Conservation (phyloP, 2,113 vertebrate species). For the Empidonax alnorum region DNA sequence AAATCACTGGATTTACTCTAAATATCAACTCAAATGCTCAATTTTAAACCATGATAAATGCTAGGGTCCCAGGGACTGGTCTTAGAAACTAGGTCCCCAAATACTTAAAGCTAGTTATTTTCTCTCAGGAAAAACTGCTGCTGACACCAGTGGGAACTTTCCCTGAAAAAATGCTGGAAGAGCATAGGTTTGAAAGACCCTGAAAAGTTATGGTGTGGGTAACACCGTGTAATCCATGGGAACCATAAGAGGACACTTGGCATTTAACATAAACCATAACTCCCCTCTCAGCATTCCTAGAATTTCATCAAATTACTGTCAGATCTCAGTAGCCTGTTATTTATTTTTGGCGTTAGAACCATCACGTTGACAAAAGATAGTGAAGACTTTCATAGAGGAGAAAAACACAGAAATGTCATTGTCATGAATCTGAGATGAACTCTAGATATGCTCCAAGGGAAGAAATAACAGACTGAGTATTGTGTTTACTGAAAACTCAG, state of each 20-base stretch:
- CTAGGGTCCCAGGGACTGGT: neutral
- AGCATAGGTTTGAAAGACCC: neutral
- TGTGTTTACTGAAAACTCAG: neutral
- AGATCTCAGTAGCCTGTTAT: neutral
- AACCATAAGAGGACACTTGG: neutral
- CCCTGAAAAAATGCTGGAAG: neutral
- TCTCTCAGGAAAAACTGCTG: neutral
- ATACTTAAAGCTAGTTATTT: neutral
- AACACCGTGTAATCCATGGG: neutral
- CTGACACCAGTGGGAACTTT: neutral
- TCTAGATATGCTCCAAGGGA: neutral
- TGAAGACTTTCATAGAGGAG: neutral
- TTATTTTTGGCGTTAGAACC: neutral
- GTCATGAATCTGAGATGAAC: neutral
- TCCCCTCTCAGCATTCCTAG: neutral
- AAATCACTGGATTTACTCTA: neutral
- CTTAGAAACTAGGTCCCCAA: neutral
- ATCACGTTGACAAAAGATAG: neutral
- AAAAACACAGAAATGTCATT: neutral
- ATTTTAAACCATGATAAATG: neutral
- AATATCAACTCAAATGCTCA: neutral
- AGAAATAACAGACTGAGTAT: neutral
- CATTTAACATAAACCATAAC: neutral
- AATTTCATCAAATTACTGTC: slow-evolving; percentile 10
- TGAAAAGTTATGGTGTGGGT: neutral